Evolutionary conservation across 53 echinoderm and acorn worm genomes (phyloP), one percentile per base, ranked within the genome.

Genomic region (Temnopleurus reevesii): DNA sequence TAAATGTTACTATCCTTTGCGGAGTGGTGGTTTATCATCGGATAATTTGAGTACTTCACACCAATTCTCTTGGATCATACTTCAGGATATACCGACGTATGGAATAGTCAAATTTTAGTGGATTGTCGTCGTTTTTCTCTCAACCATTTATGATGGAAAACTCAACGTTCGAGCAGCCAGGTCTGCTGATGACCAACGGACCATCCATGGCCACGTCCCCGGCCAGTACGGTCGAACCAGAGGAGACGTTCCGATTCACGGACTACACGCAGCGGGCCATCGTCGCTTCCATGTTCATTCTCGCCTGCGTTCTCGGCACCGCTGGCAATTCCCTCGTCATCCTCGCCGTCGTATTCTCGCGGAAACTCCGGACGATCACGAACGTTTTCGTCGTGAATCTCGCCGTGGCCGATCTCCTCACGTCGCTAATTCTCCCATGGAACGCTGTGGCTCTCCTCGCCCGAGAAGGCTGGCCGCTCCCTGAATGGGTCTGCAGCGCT

Each of bases 301-400:
- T 91, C 34, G 93, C 94, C 43, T 89, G 82, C 76, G 23, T 96
- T 45, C 81, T 93, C 19, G 96, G 97, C 4, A 92, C 92, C 15
- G 76, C 84, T 26, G 95, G 97, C 19, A 97, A 97, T 64, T 91
- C 92, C 53, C 86, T 95, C 44, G 93, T 97, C 51, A 92, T 97
- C 43, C 43, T 97, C 18, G 94, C 97, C 43, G 97, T 97, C 34
- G 63, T 95, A 7, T 43, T 95, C 45, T 95, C 95, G 23, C 87
- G 81, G 45, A 95, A 94, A 89, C 89, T 95, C 30, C 92, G 95
- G 55, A 94, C 95, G 29, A 81, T 94, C 45, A 97, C 95, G 59
- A 97, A 97, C 79, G 97, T 93, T 7, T 97, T 95, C 86, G 97
- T 97, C 45, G 97, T 97, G 31, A 97, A 92, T 81, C 90, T 97